Evolutionary conservation across 2,113 vertebrate genomes (phyloP).

Genomic region (Gorsachius goisagi): DNA sequence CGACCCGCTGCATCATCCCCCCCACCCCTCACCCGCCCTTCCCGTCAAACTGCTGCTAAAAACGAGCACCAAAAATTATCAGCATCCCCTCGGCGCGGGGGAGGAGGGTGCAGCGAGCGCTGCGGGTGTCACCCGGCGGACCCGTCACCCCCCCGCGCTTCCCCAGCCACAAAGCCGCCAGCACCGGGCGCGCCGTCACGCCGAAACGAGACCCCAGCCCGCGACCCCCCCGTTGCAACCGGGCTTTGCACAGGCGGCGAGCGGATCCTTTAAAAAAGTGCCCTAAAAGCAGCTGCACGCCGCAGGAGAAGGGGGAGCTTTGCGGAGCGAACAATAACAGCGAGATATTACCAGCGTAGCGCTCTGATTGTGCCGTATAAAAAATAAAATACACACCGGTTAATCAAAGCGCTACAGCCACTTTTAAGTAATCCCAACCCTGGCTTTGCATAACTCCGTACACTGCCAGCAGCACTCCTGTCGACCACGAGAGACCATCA

Average conservation of each 20-base stretch:
- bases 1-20: neutral
- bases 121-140: fast-evolving
- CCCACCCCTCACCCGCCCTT: neutral
- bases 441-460: slow-evolving; percentile 76
- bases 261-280: neutral
- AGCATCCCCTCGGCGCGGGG: fast-evolving
- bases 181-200: fast-evolving
- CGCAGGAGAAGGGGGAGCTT: slow-evolving; percentile 35
- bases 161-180: neutral
- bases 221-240: no score
- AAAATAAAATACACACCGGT: slow-evolving; percentile 80
- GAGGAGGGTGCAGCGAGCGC: neutral
- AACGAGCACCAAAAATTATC: fast-evolving
- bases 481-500: slow-evolving; percentile 79
- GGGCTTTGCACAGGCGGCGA: no score
- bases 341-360: slow-evolving; percentile 69
- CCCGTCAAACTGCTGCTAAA: fast-evolving
- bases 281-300: slow-evolving; percentile 21
- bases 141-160: neutral
- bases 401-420: slow-evolving; percentile 81
- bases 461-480: slow-evolving; percentile 71
- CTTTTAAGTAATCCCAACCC: slow-evolving; percentile 79
- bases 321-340: slow-evolving; percentile 63
- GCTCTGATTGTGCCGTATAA: slow-evolving; percentile 76
- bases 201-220: fast-evolving